Evolutionary conservation across 2,113 vertebrate species (phyloP), one percentile per base, ranked within the genome.

Genomic region (Scytalopus superciliaris): DNA sequence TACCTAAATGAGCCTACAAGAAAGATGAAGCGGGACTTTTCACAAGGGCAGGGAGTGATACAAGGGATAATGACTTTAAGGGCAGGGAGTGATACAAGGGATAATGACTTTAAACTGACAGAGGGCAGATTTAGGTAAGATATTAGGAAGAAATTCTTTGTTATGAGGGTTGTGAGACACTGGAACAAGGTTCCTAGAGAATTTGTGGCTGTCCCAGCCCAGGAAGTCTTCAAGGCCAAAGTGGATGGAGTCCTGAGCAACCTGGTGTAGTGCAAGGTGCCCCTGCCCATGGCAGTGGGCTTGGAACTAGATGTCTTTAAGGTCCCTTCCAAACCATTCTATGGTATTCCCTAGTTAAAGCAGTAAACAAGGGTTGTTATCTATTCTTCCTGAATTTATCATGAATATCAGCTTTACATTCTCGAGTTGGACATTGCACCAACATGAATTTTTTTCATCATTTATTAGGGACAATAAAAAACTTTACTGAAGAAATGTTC

Each of bases 271-370:
- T 24, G 37, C 25, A 37, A 50, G 16, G 3, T 42, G 23, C 28
- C 4, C 9, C 18, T 52, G 18, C 9, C 33, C 18, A 13, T 33
- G 33, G 14, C 9, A 60, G 18, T 3, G 9, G 9, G 2, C 1
- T 19, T 53, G 39, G 27, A 53, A 39, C 27, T 45, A 17, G 6
- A 16, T 62, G 23, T 13, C 19, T 78, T 39, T 23, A 62, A 33
- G 2, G 8, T 39, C 12, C 28, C 31, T 53, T 69, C 39, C 12
- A 70, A 70, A 45, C 6, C n/a, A 78, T 12, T 44, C 18, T 39
- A 62, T 53, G 28, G 45, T 62, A n/a, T 53, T 49, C 3, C 9
- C 31, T n/a, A 37, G 8, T 45, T 70, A 44, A 78, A 70, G 6
- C 9, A 45, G 5, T 49, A 75, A 88, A 47, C 70, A 50, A 52